phyloP scores from a whole-genome alignment of 2,888 invertebrate genomes.

The Diarsia brunnea region DNA sequence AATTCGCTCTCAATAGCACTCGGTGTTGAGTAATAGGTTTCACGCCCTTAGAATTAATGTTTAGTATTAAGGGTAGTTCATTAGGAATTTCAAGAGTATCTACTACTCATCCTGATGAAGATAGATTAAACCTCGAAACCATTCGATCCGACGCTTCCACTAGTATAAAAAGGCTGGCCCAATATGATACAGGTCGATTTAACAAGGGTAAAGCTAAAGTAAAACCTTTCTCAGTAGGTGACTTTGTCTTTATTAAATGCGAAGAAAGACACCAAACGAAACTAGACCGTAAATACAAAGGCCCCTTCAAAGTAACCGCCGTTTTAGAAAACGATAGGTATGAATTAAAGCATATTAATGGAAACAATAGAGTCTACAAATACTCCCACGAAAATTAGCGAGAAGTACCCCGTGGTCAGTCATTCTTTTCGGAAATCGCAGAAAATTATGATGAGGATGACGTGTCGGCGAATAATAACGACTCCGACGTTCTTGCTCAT shows the following conservation, averaged over 20 bases:
- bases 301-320: too few species aligned
- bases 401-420: constrained; percentile 20
- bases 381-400: constrained; percentile 12
- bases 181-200: too few species aligned
- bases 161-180: too few species aligned
- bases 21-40: too few species aligned
- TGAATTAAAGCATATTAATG: constrained; percentile 5
- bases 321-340: constrained; percentile 15
- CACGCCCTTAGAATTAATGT: too few species aligned
- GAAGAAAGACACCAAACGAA: constrained; percentile 16
- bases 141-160: too few species aligned
- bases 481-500: not conserved
- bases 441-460: constrained; percentile 23
- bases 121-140: too few species aligned
- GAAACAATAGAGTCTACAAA: constrained; percentile 16
- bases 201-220: not conserved
- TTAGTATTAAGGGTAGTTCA: too few species aligned
- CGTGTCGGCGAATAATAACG: constrained; percentile 13
- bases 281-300: too few species aligned
- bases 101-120: too few species aligned
- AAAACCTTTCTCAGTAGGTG: constrained; percentile 13
- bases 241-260: constrained; percentile 12
- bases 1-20: too few species aligned
- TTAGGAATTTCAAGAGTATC: too few species aligned
- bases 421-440: not conserved